Evolutionary conservation across 2,797 vertebrate genomes (phyloP).

Genomic region (Melanotaenia maccullochi): DNA sequence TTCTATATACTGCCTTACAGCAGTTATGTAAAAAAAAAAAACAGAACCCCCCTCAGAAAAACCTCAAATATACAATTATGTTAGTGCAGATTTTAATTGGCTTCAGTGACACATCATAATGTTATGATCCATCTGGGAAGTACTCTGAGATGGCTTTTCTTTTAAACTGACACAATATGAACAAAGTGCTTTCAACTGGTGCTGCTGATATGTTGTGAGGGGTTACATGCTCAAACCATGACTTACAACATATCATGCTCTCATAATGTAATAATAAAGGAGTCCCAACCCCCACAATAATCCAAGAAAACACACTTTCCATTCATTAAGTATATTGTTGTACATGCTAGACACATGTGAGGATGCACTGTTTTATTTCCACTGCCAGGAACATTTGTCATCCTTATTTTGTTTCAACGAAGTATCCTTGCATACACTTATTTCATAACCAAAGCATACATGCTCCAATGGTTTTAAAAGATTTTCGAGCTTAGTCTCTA

Average conservation of each 20-base stretch:
- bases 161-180: background rate
- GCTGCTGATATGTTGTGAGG: slow-evolving; percentile 33
- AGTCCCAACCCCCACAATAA: background rate
- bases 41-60: background rate
- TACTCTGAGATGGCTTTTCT: background rate
- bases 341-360: background rate
- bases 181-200: background rate
- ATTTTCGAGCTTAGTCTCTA: slow-evolving; percentile 30
- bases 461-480: slow-evolving; percentile 28
- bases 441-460: slow-evolving; percentile 30
- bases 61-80: background rate
- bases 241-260: slow-evolving; percentile 20
- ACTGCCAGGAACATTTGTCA: slow-evolving; percentile 19
- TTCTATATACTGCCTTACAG: background rate
- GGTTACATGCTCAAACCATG: slow-evolving; percentile 25
- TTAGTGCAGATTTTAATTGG: slow-evolving; percentile 9
- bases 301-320: background rate
- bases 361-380: background rate
- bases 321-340: slow-evolving; percentile 4
- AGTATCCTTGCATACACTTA: slow-evolving; percentile 5
- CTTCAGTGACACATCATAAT: background rate
- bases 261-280: background rate
- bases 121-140: background rate
- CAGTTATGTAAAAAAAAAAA: background rate
- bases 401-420: slow-evolving; percentile 9